phyloP scores from a whole-genome alignment of 2,888 invertebrate species.

The Acrobasis consociella region DNA sequence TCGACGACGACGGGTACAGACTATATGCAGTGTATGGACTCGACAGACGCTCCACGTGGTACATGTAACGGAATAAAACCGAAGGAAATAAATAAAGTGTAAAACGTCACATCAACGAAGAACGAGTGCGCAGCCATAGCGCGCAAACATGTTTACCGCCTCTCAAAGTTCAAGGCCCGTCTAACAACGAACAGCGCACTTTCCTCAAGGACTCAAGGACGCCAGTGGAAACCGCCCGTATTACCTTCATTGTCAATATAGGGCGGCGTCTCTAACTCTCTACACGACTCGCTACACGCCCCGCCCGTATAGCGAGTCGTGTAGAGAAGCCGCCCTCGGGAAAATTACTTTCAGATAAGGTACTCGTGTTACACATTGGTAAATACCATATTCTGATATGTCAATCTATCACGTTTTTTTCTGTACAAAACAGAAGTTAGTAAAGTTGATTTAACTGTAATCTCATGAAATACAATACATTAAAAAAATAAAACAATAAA shows the following conservation, averaged over 20 bases:
- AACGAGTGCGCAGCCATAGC: slow-evolving; percentile 68
- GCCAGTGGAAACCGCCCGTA: slow-evolving; percentile 25
- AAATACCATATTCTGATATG: too few species aligned
- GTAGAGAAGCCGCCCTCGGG: too few species aligned
- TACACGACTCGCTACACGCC: not conserved
- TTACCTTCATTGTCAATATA: slow-evolving; percentile 15
- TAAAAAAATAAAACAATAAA: too few species aligned
- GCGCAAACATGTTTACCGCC: slow-evolving; percentile 79
- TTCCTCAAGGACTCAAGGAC: slow-evolving; percentile 54
- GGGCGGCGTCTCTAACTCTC: not conserved
- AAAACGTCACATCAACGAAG: slow-evolving; percentile 63
- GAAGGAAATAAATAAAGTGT: slow-evolving; percentile 41
- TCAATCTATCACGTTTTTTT: too few species aligned
- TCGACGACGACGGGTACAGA: too few species aligned
- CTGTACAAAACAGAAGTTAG: too few species aligned
- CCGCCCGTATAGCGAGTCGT: too few species aligned
- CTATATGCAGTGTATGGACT: too few species aligned
- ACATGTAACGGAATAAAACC: slow-evolving; percentile 57
- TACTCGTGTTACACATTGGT: not conserved
- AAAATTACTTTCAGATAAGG: not conserved
- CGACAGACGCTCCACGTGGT: slow-evolving; percentile 45
- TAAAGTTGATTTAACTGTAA: too few species aligned
- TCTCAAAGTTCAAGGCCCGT: slow-evolving; percentile 77
- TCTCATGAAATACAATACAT: too few species aligned
- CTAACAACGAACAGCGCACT: slow-evolving; percentile 62